Percentiles rank a stretch among this genome's conserved stretches.
Evolutionary conservation across 2,888 invertebrate genomes (phyloP).

Genomic region (Philaethria dido): DNA sequence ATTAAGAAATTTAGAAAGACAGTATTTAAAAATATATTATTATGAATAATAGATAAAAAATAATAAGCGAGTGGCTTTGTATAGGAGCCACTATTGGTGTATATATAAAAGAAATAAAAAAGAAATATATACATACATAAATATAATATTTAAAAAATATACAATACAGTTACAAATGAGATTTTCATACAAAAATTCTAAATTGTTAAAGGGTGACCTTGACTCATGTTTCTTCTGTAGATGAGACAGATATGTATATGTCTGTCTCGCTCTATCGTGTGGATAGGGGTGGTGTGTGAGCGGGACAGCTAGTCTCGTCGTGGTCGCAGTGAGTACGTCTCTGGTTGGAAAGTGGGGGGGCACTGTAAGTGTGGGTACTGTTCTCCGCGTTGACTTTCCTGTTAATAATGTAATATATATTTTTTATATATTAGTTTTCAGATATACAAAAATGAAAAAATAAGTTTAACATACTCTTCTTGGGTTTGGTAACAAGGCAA

Average conservation of each 20-base stretch:
- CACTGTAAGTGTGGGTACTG: slow-evolving; percentile 92
- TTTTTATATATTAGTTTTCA: no score
- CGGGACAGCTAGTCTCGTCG: slow-evolving; percentile 44
- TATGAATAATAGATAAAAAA: background rate
- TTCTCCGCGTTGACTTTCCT: slow-evolving; percentile 41
- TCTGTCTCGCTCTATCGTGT: slow-evolving; percentile 1
- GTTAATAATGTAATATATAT: background rate
- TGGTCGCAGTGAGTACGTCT: slow-evolving; percentile 89
- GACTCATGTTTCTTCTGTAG: background rate
- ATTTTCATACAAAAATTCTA: no score
- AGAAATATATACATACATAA: background rate
- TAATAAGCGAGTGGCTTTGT: background rate
- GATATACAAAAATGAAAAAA: no score
- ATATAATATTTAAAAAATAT: background rate
- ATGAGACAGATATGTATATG: background rate
- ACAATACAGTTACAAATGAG: background rate
- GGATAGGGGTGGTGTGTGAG: slow-evolving; percentile 22
- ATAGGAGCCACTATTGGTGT: background rate
- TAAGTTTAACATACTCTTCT: no score
- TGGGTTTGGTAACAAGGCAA: no score
- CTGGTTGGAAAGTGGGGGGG: slow-evolving; percentile 93
- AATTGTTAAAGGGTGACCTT: no score
- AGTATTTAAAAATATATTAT: background rate
- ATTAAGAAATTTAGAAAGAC: background rate
- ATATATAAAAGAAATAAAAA: background rate